Conservation (phyloP, 2,797 vertebrate genomes). For the Lerista edwardsae region DNA sequence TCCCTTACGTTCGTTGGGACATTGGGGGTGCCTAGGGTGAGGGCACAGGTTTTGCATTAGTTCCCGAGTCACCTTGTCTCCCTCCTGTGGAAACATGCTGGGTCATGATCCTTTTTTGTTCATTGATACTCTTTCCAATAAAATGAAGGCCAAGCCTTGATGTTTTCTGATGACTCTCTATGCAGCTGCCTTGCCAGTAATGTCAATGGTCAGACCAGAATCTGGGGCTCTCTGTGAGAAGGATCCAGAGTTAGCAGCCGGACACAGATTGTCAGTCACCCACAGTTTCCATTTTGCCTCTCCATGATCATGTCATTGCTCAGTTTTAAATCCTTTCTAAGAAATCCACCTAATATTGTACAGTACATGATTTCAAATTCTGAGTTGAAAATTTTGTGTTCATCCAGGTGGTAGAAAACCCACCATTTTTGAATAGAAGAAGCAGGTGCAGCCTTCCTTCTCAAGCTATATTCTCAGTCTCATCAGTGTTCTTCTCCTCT, state of each 20-base stretch:
- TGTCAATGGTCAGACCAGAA: rapidly evolving
- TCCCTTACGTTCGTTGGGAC: background rate
- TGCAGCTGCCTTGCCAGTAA: background rate
- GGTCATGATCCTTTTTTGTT: slow-evolving; percentile 40
- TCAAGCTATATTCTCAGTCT: background rate
- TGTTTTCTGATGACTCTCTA: slow-evolving; percentile 26
- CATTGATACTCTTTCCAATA: slow-evolving; percentile 67
- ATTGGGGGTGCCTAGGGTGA: background rate
- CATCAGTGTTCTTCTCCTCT: background rate
- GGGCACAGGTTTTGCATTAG: background rate
- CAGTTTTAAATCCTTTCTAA: background rate
- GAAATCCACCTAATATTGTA: background rate
- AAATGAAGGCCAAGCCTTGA: slow-evolving; percentile 56
- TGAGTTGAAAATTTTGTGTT: slow-evolving; percentile 1
- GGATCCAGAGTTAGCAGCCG: background rate
- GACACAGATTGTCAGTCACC: background rate
- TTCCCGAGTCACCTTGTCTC: slow-evolving; percentile 27
- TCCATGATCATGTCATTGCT: background rate
- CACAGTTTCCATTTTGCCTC: background rate
- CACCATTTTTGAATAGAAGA: background rate
- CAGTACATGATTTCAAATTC: background rate
- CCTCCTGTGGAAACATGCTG: slow-evolving; percentile 4
- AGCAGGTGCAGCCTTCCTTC: background rate
- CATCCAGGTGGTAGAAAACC: background rate
- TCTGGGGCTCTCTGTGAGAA: background rate